phyloP scores from a whole-genome alignment of 2,888 invertebrate species.

The Adelphocoris suturalis region DNA sequence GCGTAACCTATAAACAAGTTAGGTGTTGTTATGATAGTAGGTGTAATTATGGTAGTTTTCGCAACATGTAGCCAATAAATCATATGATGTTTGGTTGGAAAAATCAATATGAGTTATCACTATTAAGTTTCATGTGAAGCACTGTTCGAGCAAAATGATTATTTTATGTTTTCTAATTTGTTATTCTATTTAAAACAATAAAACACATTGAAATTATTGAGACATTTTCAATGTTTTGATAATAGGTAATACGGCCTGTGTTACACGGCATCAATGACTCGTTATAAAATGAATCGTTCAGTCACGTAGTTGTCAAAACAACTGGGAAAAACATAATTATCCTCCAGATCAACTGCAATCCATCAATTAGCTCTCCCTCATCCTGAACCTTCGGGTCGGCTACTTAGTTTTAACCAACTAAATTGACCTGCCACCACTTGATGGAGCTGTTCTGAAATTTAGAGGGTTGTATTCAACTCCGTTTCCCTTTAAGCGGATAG shows the following conservation, averaged over 20 bases:
- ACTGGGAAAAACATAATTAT: slow-evolving; percentile 17
- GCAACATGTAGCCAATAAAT: too few species aligned
- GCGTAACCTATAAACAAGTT: too few species aligned
- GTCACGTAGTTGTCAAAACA: background rate
- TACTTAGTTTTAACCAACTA: background rate
- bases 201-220: too few species aligned
- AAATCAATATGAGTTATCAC: too few species aligned
- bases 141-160: too few species aligned
- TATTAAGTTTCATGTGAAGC: too few species aligned
- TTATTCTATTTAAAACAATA: too few species aligned
- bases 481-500: background rate
- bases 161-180: too few species aligned
- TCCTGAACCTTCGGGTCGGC: background rate
- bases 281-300: background rate
- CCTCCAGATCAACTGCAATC: background rate
- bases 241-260: background rate
- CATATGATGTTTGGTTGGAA: too few species aligned
- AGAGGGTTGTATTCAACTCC: background rate
- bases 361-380: slow-evolving; percentile 34
- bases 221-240: too few species aligned
- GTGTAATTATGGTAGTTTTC: too few species aligned
- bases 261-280: background rate
- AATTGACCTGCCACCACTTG: slow-evolving; percentile 40
- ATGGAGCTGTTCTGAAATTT: slow-evolving; percentile 31
- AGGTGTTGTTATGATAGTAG: too few species aligned